Percentiles rank a stretch among this genome's conserved stretches.
Evolutionary conservation across 1,140 invertebrate genomes (phyloP).

Genomic region (Aphelenchoides besseyi): DNA sequence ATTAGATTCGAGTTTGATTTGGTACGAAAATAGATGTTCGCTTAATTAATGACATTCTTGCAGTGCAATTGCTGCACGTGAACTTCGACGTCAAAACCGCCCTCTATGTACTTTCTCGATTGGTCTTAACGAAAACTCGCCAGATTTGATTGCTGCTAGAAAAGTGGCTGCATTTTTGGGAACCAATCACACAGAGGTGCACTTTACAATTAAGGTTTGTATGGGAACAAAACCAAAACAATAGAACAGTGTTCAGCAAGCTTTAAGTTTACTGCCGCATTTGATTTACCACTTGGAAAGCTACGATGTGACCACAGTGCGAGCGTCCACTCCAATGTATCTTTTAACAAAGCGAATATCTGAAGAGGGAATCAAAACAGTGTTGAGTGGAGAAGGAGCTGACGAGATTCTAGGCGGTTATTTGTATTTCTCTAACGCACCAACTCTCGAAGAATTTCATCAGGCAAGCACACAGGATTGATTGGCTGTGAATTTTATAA

Average conservation of each 20-base stretch:
- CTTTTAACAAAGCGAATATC: constrained; percentile 56
- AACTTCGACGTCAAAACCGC: constrained; percentile 44
- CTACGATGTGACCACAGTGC: constrained; percentile 60
- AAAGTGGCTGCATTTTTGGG: constrained; percentile 57
- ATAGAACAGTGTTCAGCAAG: constrained; percentile 56
- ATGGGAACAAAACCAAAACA: too few relatives aligned
- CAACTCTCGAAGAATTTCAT: constrained; percentile 58
- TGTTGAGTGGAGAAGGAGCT: constrained; percentile 61
- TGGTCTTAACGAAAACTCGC: constrained; percentile 53
- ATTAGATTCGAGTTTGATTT: constrained; percentile 59
- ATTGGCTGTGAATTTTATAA: constrained; percentile 9
- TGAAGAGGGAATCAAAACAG: constrained; percentile 58
- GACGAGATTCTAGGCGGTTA: constrained; percentile 63
- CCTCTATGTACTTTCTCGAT: constrained; percentile 57
- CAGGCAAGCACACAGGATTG: constrained; percentile 33
- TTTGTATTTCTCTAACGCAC: constrained; percentile 62
- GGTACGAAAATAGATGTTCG: constrained; percentile 4
- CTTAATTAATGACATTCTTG: constrained; percentile 25
- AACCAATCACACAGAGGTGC: constrained; percentile 58
- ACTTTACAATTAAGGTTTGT: constrained; percentile 52
- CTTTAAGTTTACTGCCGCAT: constrained; percentile 46
- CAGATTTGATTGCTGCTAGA: constrained; percentile 58
- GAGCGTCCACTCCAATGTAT: constrained; percentile 62
- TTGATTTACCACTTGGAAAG: constrained; percentile 61
- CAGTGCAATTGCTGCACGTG: constrained; percentile 57